Percentiles rank a stretch among this genome's conserved stretches.
phyloP scores from a whole-genome alignment of 2,113 vertebrate genomes.

The Phalacrocorax brasilianus region DNA sequence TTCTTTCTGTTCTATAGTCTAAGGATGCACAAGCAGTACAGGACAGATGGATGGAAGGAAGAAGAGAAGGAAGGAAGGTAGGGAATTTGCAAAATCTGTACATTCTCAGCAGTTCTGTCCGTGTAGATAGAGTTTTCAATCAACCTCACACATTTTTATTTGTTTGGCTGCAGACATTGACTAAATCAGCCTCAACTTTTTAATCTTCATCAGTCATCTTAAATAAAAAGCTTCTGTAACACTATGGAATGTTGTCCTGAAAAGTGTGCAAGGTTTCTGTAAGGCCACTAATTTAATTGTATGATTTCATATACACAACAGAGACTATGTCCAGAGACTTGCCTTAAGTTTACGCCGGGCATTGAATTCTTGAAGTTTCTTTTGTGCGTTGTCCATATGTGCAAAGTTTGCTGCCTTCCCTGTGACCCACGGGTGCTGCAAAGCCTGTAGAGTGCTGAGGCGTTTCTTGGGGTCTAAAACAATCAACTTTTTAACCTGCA shows the following conservation, averaged over 20 bases:
- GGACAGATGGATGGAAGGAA: not conserved
- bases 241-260: not conserved
- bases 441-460: slow-evolving; percentile 84
- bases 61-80: not conserved
- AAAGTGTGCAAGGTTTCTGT: not conserved
- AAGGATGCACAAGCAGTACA: not conserved
- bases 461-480: slow-evolving; percentile 89
- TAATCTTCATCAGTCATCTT: not conserved
- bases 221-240: not conserved
- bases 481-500: slow-evolving; percentile 87
- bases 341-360: slow-evolving; percentile 89
- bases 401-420: slow-evolving; percentile 88
- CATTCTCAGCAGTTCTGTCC: not conserved
- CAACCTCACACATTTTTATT: not conserved
- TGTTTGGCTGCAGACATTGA: not conserved
- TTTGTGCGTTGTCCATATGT: slow-evolving; percentile 89
- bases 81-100: not conserved
- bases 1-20: not conserved
- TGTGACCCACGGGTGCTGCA: slow-evolving; percentile 89
- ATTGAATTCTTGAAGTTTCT: slow-evolving; percentile 91
- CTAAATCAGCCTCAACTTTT: not conserved
- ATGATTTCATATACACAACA: not conserved
- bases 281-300: not conserved
- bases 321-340: not conserved
- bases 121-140: not conserved